Evolutionary conservation across 2,113 vertebrate genomes (phyloP), one percentile per base, ranked within the genome.

Genomic region (Dunckerocampus dactyliophorus): DNA sequence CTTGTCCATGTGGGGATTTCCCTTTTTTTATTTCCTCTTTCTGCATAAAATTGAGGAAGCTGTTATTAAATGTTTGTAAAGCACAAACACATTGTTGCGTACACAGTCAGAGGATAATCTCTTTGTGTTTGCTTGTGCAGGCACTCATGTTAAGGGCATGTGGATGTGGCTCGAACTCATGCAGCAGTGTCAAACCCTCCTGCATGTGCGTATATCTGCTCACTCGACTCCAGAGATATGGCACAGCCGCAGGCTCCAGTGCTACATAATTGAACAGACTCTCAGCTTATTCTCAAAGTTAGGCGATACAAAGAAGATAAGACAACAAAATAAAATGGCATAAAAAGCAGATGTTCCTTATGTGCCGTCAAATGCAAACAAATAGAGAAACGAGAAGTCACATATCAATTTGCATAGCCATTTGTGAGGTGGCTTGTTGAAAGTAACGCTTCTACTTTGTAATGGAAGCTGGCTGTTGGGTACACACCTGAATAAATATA

Each of bases 381-480:
- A 81, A 85, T 80, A 72, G 67, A 62, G 81, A 81, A 88, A 83
- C 1, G 72, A 82, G 84, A 86, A 88, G 86, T 84, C 12, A 6
- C n/a, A 8, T 19, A 11, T 59, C 21, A 55, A 82, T 87, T 85
- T 83, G 80, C 82, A 74, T 85, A 59, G 66, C 37, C 31, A 79
- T 75, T 79, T 74, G 28, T 70, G 57, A 42, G 55, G 34, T 61
- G 63, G 63, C 21, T 68, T 63, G 58, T 75, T 75, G 13, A 78
- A 82, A 65, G 46, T 16, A 62, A 59, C 16, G 76, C 42, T 45
- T 24, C 10, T 65, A 58, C 37, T 63, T 61, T 28, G 48, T 59
- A 74, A 77, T 47, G 4, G 60, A 65, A 54, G 55, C 28, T 65
- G 49, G 45, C 31, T 21, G 58, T 63, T 54, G 20, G 22, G 57